These are phyloP conservation scores for Mythimna loreyi DNA, from an alignment of 2,888 invertebrate genomes.

Conservation along the genomic window DNA sequence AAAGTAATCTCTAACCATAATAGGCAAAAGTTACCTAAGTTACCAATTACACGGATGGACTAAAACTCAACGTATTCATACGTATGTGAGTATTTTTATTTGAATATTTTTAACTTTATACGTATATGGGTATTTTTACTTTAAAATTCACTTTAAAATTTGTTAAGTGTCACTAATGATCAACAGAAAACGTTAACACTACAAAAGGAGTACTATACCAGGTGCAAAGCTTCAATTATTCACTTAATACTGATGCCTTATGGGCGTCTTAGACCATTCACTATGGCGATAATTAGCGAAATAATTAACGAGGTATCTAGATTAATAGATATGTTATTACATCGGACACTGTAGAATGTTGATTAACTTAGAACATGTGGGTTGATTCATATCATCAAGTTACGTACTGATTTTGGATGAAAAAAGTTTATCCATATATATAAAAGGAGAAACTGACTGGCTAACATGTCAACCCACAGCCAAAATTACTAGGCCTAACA, in stretches of 20 bases:
- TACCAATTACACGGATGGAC: background rate
- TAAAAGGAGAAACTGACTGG: no score
- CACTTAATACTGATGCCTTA: slow-evolving; percentile 7
- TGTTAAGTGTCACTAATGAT: background rate
- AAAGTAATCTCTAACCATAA: no score
- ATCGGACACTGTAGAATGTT: slow-evolving; percentile 33
- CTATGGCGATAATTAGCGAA: slow-evolving; percentile 25
- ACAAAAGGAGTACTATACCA: background rate
- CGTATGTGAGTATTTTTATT: background rate
- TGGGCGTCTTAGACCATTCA: slow-evolving; percentile 1
- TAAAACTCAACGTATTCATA: background rate
- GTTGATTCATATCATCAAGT: background rate
- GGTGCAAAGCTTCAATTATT: slow-evolving; percentile 26
- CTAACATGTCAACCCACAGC: no score
- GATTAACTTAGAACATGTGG: slow-evolving; percentile 2
- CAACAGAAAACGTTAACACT: slow-evolving; percentile 1
- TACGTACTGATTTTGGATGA: no score
- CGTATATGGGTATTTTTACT: background rate
- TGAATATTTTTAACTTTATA: background rate
- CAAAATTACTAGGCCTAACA: no score
- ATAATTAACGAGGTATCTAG: slow-evolving; percentile 35
- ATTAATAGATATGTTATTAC: slow-evolving; percentile 37
- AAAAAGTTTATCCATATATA: no score
- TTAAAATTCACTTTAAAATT: background rate
- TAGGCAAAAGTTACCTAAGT: no score